Evolutionary conservation across 2,113 vertebrate genomes (phyloP).

Genomic region (Sceloporus tristichus): DNA sequence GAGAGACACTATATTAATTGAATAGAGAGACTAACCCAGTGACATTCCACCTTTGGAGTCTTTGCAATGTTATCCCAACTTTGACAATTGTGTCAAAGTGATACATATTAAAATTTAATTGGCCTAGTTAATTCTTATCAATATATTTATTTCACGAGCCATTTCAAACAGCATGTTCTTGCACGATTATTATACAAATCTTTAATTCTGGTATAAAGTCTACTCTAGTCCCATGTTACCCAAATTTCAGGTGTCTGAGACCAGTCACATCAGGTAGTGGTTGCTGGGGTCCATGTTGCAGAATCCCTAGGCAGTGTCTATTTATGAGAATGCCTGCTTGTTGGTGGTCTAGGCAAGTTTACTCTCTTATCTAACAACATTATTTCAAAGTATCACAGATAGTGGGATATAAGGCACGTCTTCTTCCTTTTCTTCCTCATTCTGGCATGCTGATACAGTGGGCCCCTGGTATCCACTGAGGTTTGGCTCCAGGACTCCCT

Average conservation of each 20-base stretch:
- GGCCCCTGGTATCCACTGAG: too few species aligned
- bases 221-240: background rate
- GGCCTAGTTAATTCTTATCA: background rate
- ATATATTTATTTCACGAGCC: background rate
- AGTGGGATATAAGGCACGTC: background rate
- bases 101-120: constrained; percentile 3
- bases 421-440: too few species aligned
- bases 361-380: too few species aligned
- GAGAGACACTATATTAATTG: too few species aligned
- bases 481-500: too few species aligned
- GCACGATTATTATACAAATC: too few species aligned
- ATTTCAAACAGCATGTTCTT: too few species aligned
- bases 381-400: too few species aligned
- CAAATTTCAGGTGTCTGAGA: background rate
- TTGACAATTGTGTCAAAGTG: background rate
- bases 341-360: too few species aligned
- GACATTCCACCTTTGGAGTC: background rate
- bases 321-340: too few species aligned
- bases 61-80: background rate
- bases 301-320: too few species aligned
- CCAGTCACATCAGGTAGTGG: background rate
- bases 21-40: background rate
- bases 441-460: background rate
- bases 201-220: constrained; percentile 24
- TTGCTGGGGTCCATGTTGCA: background rate